Base-by-base conservation (phyloP, 2,888 invertebrate species). In the Pollenia angustigena region DNA sequence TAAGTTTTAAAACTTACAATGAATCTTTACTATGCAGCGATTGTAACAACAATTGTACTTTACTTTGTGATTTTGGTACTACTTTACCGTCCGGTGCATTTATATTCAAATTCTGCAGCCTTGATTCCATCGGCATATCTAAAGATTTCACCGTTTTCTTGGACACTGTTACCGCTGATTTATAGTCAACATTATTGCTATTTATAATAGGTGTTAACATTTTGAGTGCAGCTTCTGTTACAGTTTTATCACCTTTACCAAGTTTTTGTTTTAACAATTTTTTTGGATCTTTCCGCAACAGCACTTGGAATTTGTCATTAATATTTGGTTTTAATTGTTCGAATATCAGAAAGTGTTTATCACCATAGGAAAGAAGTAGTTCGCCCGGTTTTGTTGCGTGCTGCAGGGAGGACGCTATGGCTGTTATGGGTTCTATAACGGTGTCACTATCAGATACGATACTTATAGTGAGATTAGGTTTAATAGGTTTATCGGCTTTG, bases 1-100 rank as follows among this genome's bases (percentile, higher is more conserved):
- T 23, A 11, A 10, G 1, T 23, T 12, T 18, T 54, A 32, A 48
- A n/a, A 88, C 93, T 90, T 88, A 95, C 95, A 93, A 94, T 87
- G 94, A 95, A 91, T 99, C 98, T 90, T 96, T 96, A 90, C 98
- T 98, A 90, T 97, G 97, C 48, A 99, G 93, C 0, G 97, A 98
- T 92, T 97, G 98, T 78, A 97, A 94, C 10, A 98, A 93, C 10
- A 98, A 94, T 87, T 97, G 96, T 2, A 97, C 96, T 90, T 97
- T 94, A 93, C 97, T 98, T 90, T 96, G 95, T 1, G 94, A 94
- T 85, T 94, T 94, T 3, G 95, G 94, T 0, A 83, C 56, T 12
- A 88, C 72, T 58, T 89, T 89, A n/a, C 94, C 93, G 88, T 94
- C 92, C 56, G 93, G 91, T 4, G 93, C 89, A 9, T 94, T 94